Conservation (phyloP, 2,797 vertebrate species). For the Sebastes minor region DNA sequence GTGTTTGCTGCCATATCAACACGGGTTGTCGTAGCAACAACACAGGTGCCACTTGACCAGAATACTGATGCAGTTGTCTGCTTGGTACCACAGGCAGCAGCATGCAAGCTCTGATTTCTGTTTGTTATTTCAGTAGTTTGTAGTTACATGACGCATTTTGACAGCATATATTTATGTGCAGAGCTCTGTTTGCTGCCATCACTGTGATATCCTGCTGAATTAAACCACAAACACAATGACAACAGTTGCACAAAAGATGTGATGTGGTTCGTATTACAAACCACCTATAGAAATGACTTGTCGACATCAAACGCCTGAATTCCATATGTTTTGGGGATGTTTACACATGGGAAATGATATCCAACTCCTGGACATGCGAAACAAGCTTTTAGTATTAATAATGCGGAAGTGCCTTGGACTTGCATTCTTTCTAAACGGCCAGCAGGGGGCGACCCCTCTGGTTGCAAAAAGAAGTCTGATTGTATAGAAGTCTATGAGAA, state of each 20-base stretch:
- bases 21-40: not conserved
- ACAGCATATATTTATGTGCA: not conserved
- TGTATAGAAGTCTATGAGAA: no score
- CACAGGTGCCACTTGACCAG: not conserved
- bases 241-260: not conserved
- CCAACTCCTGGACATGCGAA: not conserved
- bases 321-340: not conserved
- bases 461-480: no score
- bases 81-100: not conserved
- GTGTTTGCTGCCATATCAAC: not conserved
- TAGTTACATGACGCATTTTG: not conserved
- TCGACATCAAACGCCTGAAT: not conserved
- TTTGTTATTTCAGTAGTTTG: not conserved
- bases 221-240: not conserved
- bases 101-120: not conserved
- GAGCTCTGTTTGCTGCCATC: not conserved
- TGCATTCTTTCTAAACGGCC: no score
- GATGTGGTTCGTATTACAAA: not conserved
- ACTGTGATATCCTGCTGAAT: not conserved
- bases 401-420: no score
- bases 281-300: not conserved
- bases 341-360: not conserved
- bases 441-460: no score
- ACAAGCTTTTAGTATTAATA: not conserved
- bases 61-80: not conserved